Percentiles rank a stretch among this genome's conserved stretches.
These are phyloP conservation scores for Hypsopygia costalis DNA, from an alignment of 2,888 invertebrate genomes.

Conservation along the genomic window DNA sequence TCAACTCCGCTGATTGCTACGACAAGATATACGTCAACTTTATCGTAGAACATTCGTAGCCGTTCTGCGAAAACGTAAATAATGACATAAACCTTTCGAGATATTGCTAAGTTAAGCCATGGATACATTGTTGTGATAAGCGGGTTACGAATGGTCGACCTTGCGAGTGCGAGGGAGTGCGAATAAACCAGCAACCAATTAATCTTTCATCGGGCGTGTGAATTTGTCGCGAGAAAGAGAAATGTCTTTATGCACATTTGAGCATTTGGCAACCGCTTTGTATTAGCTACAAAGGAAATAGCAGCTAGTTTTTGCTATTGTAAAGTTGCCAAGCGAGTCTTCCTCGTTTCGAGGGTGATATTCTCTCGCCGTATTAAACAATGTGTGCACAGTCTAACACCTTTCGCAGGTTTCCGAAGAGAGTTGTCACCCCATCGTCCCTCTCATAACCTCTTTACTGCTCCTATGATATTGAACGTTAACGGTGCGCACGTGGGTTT, in stretches of 20 bases:
- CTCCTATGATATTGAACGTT: constrained; percentile 3
- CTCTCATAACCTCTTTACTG: constrained; percentile 44
- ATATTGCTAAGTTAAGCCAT: constrained; percentile 22
- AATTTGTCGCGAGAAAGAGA: constrained; percentile 5
- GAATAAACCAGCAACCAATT: background rate
- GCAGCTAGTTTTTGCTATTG: background rate
- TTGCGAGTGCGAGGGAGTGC: background rate
- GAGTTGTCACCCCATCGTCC: constrained; percentile 57
- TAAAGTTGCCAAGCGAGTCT: background rate
- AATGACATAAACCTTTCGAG: constrained; percentile 43
- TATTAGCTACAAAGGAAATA: constrained; percentile 5
- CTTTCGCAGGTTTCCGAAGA: constrained; percentile 38
- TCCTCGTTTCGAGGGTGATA: background rate
- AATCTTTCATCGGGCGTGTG: background rate
- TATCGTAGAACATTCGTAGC: constrained; percentile 34
- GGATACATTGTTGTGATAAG: constrained; percentile 6
- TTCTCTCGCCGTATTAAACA: background rate
- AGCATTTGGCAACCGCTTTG: constrained; percentile 7
- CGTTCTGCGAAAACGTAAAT: constrained; percentile 17
- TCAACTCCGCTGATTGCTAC: background rate
- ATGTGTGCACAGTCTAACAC: background rate
- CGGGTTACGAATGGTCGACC: background rate
- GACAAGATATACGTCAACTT: too few species aligned
- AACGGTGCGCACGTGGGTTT: background rate
- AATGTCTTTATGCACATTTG: constrained; percentile 8